Base-by-base conservation (phyloP, 2,888 invertebrate genomes). In the Lacanobia oleracea region DNA sequence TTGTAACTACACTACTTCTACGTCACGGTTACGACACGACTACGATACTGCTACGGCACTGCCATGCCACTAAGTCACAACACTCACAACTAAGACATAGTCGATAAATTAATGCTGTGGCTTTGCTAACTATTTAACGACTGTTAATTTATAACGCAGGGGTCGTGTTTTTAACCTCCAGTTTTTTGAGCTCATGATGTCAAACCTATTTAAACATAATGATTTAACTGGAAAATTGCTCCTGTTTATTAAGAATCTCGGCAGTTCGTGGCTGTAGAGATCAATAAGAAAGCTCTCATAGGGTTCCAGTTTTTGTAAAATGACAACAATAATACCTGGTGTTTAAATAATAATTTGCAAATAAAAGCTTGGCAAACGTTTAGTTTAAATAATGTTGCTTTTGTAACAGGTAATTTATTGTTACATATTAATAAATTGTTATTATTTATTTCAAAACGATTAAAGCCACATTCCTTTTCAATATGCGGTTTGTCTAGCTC, bases 401-500 rank as follows among this genome's bases (percentile, higher is more conserved):
- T 33, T 50, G 33, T 72, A 4, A 57, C 21, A 37, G 18, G 45
- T 50, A 75, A 65, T 67, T 80, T 67, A 67, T 67, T 56, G 12
- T 45, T 23, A 27, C 1, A 9, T 53, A 53, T 43, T 51, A 50
- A 60, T 54, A 54, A 54, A 75, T 65, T 65, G 27, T 51, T 45
- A 61, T 64, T 77, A 77, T 81, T 78, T 78, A 82, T 71, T 70
- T 18, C 53, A 65, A 66, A 68, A 69, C 66, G 48, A 67, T 74
- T 72, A 45, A 72, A 68, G 43, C 65, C 54, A 56, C 79, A 82
- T 79, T 78, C 65, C 74, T 60, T 79, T 75, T 73, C 69, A 69
- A 76, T 68, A 64, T 65, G 37, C 66, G 61, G 75, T 85, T 79
- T 80, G 72, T 84, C 78, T 76, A 79, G 57, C 63, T 69, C 43